phyloP scores from a whole-genome alignment of 1,140 invertebrate genomes.

The Zaprionus davidi region DNA sequence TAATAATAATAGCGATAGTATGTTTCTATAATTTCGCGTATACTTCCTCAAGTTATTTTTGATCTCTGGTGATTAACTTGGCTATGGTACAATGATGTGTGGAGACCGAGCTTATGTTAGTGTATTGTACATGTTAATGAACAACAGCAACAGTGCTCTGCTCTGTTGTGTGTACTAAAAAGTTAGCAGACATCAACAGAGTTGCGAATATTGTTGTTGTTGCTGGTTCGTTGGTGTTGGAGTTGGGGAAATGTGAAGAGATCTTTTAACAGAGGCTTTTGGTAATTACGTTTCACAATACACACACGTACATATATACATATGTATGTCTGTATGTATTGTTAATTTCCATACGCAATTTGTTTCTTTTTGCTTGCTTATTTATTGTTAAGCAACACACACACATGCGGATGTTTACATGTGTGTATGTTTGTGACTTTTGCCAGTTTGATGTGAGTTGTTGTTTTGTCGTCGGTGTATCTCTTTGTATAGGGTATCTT shows the following conservation, averaged over 20 bases:
- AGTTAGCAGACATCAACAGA: slow-evolving; percentile 22
- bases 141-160: slow-evolving; percentile 10
- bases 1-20: slow-evolving; percentile 16
- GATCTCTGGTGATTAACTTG: slow-evolving; percentile 64
- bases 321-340: slow-evolving; percentile 1
- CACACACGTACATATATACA: background rate
- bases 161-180: slow-evolving; percentile 45
- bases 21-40: background rate
- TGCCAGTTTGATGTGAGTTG: slow-evolving; percentile 32
- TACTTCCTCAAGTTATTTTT: slow-evolving; percentile 15
- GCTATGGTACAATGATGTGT: slow-evolving; percentile 43
- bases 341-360: slow-evolving; percentile 37
- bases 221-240: slow-evolving; percentile 19
- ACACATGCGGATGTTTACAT: slow-evolving; percentile 6
- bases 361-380: slow-evolving; percentile 29
- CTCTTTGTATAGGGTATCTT: slow-evolving; percentile 47
- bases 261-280: slow-evolving; percentile 16
- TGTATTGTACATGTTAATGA: slow-evolving; percentile 28
- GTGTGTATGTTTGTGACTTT: slow-evolving; percentile 23
- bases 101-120: slow-evolving; percentile 40
- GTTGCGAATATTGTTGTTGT: slow-evolving; percentile 15
- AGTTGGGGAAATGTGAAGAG: slow-evolving; percentile 11
- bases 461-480: slow-evolving; percentile 29
- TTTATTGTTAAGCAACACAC: slow-evolving; percentile 32
- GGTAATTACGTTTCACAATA: slow-evolving; percentile 15